Base-by-base conservation (phyloP, 2,797 vertebrate species). In the Craterocephalus amniculus region DNA sequence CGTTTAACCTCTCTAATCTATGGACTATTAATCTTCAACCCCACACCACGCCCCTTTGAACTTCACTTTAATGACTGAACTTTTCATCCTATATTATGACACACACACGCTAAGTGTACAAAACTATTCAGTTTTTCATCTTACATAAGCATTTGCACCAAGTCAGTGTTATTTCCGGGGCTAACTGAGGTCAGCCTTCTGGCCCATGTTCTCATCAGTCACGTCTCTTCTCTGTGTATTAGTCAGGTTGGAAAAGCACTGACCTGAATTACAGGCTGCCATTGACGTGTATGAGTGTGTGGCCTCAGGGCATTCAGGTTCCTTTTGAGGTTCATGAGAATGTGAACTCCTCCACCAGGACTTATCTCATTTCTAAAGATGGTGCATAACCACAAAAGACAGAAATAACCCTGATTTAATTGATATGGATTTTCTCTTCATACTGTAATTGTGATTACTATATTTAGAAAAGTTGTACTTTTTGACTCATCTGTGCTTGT, bases 181-280 rank as follows among this genome's bases (percentile, higher is more conserved):
- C 79, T 74, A 83, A 72, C 65, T 22, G 45, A 67, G 81, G 84
- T 80, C 78, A 55, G 27, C 52, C 73, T 40, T 48, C 35, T 74
- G 72, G 43, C 63, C 76, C 55, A 22, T 69, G 32, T 36, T 6
- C 69, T 78, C 83, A 83, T 88, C 87, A 72, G 75, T 88, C 83
- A 87, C 76, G 82, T 84, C 65, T 59, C 31, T 74, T 34, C 72
- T 58, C 35, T 43, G 60, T 73, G 75, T 72, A 62, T 79, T 70
- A 79, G 68, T 72, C 62, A 64, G 70, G 59, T 76, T 67, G 35
- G 72, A 67, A 22, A 72, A 81, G 60, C 76, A 51, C 73, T 91
- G 84, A 88, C 88, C 89, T 80, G 70, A 81, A 81, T 88, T 78
- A 85, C 26, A 24, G n/a, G 45, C 8, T 4, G 24, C n/a, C 74